Conservation (phyloP, 2,113 vertebrate genomes). For the Turnix velox region DNA sequence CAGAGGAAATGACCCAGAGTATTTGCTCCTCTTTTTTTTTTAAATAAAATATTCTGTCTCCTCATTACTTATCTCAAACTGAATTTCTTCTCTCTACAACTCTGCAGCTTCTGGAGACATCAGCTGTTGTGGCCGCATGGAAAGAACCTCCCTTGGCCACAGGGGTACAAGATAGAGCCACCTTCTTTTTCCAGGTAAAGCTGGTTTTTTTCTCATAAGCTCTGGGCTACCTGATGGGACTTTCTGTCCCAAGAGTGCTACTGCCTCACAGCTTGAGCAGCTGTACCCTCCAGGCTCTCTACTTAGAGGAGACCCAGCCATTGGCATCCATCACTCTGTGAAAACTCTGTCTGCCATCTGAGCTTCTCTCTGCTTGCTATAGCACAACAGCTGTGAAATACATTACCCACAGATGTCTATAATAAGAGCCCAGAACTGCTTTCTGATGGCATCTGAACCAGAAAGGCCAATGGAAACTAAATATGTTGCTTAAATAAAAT, state of each 20-base stretch:
- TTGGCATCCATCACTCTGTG: accelerated
- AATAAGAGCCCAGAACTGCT: neutral
- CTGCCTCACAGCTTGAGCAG: neutral
- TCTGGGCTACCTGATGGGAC: neutral
- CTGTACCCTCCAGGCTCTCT: neutral
- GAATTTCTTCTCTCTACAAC: neutral
- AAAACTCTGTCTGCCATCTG: neutral
- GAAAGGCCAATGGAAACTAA: neutral
- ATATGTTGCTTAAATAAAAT: neutral
- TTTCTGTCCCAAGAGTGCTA: neutral
- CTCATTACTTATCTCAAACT: neutral
- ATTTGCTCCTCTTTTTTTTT: neutral
- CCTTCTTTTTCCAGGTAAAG: neutral
- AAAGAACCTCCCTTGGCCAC: neutral
- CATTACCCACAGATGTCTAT: constrained; percentile 11
- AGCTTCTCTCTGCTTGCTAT: neutral
- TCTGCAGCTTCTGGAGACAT: neutral
- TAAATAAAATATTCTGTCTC: neutral
- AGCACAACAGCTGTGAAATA: constrained; percentile 43
- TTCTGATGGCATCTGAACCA: neutral
- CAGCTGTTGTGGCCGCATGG: accelerated
- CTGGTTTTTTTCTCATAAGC: neutral
- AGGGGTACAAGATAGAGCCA: neutral
- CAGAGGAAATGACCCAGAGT: neutral
- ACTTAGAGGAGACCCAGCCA: accelerated